Evolutionary conservation across 1,140 invertebrate genomes (phyloP), one percentile per base, ranked within the genome.

Genomic region (Lasioglossum albipes): DNA sequence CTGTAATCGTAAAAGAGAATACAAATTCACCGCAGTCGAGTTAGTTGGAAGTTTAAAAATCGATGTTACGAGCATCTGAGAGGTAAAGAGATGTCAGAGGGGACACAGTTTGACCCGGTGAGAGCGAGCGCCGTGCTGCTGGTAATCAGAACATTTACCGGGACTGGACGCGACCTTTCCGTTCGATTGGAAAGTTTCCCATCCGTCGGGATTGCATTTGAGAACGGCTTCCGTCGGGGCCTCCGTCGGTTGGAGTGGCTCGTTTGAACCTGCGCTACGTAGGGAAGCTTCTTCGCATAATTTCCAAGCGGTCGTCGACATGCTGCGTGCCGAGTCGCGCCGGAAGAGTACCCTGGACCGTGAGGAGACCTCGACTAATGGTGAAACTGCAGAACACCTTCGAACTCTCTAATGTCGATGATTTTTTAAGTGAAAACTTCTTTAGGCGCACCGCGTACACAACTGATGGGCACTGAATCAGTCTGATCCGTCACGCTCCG

Each of bases 241-340:
- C 74, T 79, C 45, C 57, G 6, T 20, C 5, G 16, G 2, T 2
- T 6, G 57, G 18, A 59, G 57, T 59, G 57, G 57, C 20, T 59
- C 57, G 57, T 62, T 62, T 41, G 64, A 68, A 69, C 65, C 68
- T 76, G 67, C 65, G 66, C 22, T 36, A 36, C 36, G 1, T 36
- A 22, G 42, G 54, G 54, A 84, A 72, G 75, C 73, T 83, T 68
- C 74, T 66, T 62, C 81, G 75, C 75, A 83, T 84, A 84, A 84
- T 84, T 83, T 69, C 49, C 80, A n/a, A 70, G 22, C 74, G 45
- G 20, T 54, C 36, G 67, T n/a, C 59, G 41, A 42, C 65, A 22
- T 49, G 54, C 13, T 13, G 36, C 36, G 36, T 36, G 16, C 49
- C 52, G 52, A 18, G 13, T 10, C 52, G 52, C 45, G 16, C 12